These are phyloP conservation scores for Lates calcarifer DNA, from an alignment of 2,113 vertebrate species.

Conservation along the genomic window DNA sequence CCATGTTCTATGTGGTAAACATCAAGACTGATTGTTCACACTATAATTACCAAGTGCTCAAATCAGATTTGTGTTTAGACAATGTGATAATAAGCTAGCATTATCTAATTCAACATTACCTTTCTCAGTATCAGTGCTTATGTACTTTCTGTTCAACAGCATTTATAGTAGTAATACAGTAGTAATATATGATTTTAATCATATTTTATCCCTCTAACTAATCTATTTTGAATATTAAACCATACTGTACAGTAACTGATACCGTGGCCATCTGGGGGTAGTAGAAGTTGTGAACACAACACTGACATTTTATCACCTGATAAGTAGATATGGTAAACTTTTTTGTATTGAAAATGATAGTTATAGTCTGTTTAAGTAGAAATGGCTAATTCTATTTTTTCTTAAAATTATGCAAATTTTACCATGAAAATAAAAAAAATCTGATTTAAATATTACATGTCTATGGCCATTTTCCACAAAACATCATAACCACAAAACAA, in stretches of 20 bases:
- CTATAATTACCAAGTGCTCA: conserved; percentile 35
- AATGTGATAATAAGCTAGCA: conserved; percentile 14
- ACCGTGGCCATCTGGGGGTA: background rate
- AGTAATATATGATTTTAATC: no score
- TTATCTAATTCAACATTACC: background rate
- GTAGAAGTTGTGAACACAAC: background rate
- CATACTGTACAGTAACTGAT: no score
- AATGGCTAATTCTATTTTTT: no score
- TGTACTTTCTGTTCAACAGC: conserved; percentile 1
- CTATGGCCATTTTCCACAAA: background rate
- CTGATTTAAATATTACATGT: background rate
- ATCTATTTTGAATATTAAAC: no score
- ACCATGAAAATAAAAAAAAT: background rate
- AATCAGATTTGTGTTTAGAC: conserved; percentile 13
- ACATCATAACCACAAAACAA: no score
- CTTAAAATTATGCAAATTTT: background rate
- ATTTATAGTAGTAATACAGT: no score
- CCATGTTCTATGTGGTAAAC: conserved; percentile 26
- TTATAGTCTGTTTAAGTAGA: no score
- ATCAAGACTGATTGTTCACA: conserved; percentile 22
- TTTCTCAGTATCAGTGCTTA: conserved; percentile 14
- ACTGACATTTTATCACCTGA: no score
- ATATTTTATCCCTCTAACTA: no score
- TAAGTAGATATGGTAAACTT: no score
- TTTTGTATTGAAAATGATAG: no score